These are phyloP conservation scores for Drosophila aff. DNA, from an alignment of 1,140 invertebrate species.

Conservation along the genomic window DNA sequence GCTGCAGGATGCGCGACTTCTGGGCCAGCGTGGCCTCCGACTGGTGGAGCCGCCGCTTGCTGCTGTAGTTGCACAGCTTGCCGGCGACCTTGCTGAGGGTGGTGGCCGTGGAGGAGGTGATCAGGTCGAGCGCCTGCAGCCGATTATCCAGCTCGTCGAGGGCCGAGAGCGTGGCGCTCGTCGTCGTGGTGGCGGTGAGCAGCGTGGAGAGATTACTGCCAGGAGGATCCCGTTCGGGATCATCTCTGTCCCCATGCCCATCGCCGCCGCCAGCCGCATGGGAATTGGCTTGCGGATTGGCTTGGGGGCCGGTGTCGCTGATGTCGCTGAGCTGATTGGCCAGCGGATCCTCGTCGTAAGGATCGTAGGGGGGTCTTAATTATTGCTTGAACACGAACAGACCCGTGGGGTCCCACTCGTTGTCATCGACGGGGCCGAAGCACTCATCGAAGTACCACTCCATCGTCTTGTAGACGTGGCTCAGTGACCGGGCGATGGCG, in stretches of 20 bases:
- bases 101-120: constrained; percentile 72
- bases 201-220: constrained; percentile 47
- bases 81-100: constrained; percentile 69
- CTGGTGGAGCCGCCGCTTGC: constrained; percentile 68
- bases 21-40: constrained; percentile 68
- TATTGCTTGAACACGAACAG: constrained; percentile 85
- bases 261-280: constrained; percentile 9
- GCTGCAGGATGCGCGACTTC: constrained; percentile 69
- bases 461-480: constrained; percentile 93
- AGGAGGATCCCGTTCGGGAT: constrained; percentile 14
- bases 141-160: constrained; percentile 71
- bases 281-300: not conserved
- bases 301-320: constrained; percentile 43
- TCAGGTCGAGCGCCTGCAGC: constrained; percentile 65
- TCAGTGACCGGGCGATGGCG: constrained; percentile 88
- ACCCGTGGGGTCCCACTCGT: constrained; percentile 88
- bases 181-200: constrained; percentile 47
- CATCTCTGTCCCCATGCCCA: constrained; percentile 12
- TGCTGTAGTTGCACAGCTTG: constrained; percentile 74
- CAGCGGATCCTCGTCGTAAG: constrained; percentile 79
- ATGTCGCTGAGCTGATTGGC: constrained; percentile 76
- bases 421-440: constrained; percentile 90
- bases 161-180: constrained; percentile 59
- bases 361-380: constrained; percentile 84
- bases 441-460: constrained; percentile 94